Base-by-base conservation (phyloP, 2,797 vertebrate genomes). In the Coendou prehensilis region DNA sequence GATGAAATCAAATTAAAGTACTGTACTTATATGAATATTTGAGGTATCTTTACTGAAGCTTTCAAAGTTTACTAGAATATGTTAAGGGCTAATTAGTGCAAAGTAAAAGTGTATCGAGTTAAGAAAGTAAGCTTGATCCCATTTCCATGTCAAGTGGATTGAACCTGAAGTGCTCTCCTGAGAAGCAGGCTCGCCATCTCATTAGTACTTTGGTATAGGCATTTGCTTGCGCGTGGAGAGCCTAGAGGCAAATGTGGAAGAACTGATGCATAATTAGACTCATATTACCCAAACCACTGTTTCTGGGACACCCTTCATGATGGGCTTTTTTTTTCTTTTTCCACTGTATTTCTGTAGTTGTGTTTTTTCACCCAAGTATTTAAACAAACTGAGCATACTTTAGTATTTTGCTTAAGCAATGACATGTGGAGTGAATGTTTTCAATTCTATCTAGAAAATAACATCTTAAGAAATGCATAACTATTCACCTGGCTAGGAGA, bases 71-170 rank as follows among this genome's bases (percentile, higher is more conserved):
- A 75, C 83, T 84, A 45, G 95, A 93, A 76, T 88, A 75, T 80
- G 26, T 83, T 71, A 97, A 89, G 52, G 61, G 69, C 92, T 97
- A 94, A 98, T 98, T 97, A 93, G 81, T 84, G 69, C 45, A 80
- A 80, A 96, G 67, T 86, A 45, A 88, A 97, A 93, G 82, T 90
- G 30, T 71, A 87, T 79, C 56, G 59, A 84, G 91, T 96, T 97
- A 97, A 95, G 94, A 96, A 87, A 80, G 84, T 85, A 89, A 95
- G 89, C 87, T 94, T 86, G 67, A 96, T 97, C 85, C 95, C 87
- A 91, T 97, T 94, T 93, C 67, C 63, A 57, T 90, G 93, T 96
- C 94, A 97, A 98, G 94, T 96, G 90, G 94, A 93, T 93, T 97
- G 85, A 91, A 93, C 57, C 4, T 76, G 50, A 97, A 96, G 73